phyloP scores from a whole-genome alignment of 2,113 vertebrate genomes.

The rabbit (Oryctolagus cuniculus) region mOryCun1.1 NC_091434.1:20449001-20449500 shows the following conservation, averaged over 20 bases:
- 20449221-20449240: not conserved
- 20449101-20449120: not conserved
- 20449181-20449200: not conserved
- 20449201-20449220: not conserved
- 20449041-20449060: no score
- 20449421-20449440: not conserved
- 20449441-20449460: not conserved
- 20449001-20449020: no score
- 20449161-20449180: not conserved
- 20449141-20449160: not conserved
- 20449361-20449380: not conserved
- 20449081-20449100: no score
- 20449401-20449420: not conserved
- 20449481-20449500: accelerated
- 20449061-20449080: no score
- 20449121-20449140: not conserved
- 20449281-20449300: not conserved
- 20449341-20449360: not conserved
- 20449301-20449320: not conserved
- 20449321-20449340: not conserved
- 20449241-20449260: not conserved
- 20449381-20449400: not conserved
- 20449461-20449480: not conserved
- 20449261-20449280: not conserved
- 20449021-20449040: no score